Percentiles rank a stretch among this genome's conserved stretches.
Conservation (phyloP, 2,797 vertebrate species). For the Neosilurus mollespiculum region DNA sequence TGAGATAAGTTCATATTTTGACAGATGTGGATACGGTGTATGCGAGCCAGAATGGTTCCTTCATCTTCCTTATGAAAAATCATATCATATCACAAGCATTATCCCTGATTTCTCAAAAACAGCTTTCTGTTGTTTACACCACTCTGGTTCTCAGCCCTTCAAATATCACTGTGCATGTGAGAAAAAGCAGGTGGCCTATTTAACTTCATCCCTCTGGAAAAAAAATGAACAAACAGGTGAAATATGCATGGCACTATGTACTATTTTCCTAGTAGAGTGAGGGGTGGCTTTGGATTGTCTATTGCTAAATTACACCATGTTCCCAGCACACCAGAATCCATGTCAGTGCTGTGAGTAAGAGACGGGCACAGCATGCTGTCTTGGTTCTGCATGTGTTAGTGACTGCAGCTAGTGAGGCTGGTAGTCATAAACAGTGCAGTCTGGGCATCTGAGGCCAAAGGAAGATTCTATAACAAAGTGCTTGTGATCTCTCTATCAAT, state of each 20-base stretch:
- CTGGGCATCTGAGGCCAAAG: slow-evolving; percentile 49
- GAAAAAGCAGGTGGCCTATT: slow-evolving; percentile 9
- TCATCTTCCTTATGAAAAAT: no score
- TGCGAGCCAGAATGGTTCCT: no score
- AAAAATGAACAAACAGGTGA: slow-evolving; percentile 16
- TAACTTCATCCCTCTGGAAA: neutral
- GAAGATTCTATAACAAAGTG: slow-evolving; percentile 59
- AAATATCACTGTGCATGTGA: neutral
- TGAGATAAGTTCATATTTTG: no score
- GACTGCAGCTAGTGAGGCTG: slow-evolving; percentile 9
- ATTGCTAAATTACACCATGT: slow-evolving; percentile 18
- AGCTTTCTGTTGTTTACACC: no score
- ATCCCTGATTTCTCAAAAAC: no score
- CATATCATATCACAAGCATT: no score
- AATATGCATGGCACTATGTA: slow-evolving; percentile 5
- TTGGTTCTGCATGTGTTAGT: slow-evolving; percentile 20
- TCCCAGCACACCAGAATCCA: slow-evolving; percentile 19
- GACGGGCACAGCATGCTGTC: neutral
- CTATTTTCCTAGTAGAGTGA: neutral
- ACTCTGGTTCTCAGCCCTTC: neutral
- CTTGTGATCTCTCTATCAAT: slow-evolving; percentile 60
- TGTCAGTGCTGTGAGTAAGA: slow-evolving; percentile 34
- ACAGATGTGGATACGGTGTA: no score
- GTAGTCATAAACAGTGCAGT: slow-evolving; percentile 20
- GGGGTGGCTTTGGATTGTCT: neutral